Evolutionary conservation across 2,113 vertebrate genomes (phyloP), one percentile per base, ranked within the genome.

Genomic region (Ammodytes marinus): DNA sequence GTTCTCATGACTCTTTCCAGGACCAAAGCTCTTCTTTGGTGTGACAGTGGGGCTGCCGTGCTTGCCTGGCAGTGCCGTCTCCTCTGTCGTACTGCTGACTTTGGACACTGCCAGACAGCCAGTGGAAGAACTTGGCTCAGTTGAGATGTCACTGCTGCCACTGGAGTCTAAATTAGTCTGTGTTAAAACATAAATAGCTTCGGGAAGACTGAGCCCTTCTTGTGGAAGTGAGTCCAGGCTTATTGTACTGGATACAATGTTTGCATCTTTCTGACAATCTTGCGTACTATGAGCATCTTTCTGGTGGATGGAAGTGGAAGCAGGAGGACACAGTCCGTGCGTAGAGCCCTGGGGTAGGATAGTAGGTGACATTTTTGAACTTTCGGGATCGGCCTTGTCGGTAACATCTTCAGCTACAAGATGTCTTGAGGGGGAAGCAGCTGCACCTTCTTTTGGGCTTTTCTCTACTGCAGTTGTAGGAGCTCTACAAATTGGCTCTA

Each of bases 181-280:
- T 6, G 83, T 85, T 43, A 91, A 69, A 19, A 87, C 71, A 39
- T 87, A 64, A 69, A 90, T 91, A 4, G 88, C 84, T 13, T 91
- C 89, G 2, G 83, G 77, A 37, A 90, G 82, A 82, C 89, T 94
- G 47, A 89, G 53, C 11, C 79, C 88, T 53, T 91, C 74, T 49
- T 89, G 84, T 37, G 91, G 82, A 54, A 89, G 46, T 0, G 74
- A 73, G 7, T 93, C 91, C 37, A 91, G 60, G 69, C 57, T 82
- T 49, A 92, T 84, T 9, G 93, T 93, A 57, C 94, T 95, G 15
- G 94, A 94, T 4, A 95, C 93, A 50, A 84, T 45, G 9, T 94
- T 92, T 15, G 79, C 49, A 61, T 93, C 91, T 77, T 88, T 76
- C 37, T 66, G 65, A 53, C 69, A n/a, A 15, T 68, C 70, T 43